Base-by-base conservation (phyloP, 1,140 invertebrate genomes). In the Bombus confusus region DNA sequence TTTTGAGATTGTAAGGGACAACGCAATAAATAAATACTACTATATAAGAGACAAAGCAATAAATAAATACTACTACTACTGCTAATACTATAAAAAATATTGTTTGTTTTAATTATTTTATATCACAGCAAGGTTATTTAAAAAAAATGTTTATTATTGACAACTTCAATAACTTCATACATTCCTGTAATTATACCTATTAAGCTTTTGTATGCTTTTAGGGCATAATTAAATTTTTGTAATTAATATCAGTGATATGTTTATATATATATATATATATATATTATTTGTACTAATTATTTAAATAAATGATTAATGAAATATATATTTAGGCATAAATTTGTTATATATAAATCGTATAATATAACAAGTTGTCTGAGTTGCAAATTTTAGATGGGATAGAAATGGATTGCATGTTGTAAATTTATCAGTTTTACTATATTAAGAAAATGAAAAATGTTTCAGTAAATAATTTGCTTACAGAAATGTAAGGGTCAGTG, bases 401-500 rank as follows among this genome's bases (percentile, higher is more conserved):
- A 82, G 31, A 52, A 64, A 34, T 62, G 3, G 12, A 43, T 62
- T 31, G 37, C 31, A 82, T 75, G 18, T 47, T 64, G 31, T 43
- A 64, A 73, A 31, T 77, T 59, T 28, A 8, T 39, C 15, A 52
- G 12, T 52, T 76, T 39, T 28, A 37, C 52, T 25, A 0, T 64
- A 31, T 34, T 22, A 72, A 64, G 3, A 64, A 72, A 62, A n/a
- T 73, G 25, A 37, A 64, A 64, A 72, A 34, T 74, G 25, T n/a
- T 47, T 28, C 62, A 73, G 34, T 39, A 62, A 34, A 59, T 41
- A 41, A 62, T 88, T 84, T 84, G 1, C 31, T 95, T 94, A 52
- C 94, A 96, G 95, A 89, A 93, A 95, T 87, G 90, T 95, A 86
- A 93, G 91, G 77, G 87, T 86, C 71, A 93, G 91, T 87, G 90